Evolutionary conservation across 2,888 invertebrate genomes (phyloP).

Genomic region (Melanophora roralis): DNA sequence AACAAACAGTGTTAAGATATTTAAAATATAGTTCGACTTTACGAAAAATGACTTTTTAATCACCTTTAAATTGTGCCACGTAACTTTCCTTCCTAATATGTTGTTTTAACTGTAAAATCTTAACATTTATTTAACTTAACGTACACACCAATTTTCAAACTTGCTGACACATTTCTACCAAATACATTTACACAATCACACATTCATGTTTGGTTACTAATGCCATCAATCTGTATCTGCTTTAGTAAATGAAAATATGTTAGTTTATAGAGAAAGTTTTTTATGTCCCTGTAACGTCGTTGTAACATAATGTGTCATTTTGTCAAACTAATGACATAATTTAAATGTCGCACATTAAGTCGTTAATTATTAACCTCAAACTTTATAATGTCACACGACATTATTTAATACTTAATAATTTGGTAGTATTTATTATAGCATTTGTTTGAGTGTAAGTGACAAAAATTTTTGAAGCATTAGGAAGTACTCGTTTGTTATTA

Average conservation of each 20-base stretch:
- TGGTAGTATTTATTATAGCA: too few species aligned
- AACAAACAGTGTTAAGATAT: too few species aligned
- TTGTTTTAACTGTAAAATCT: neutral
- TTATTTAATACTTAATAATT: neutral
- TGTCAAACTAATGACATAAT: constrained; percentile 7
- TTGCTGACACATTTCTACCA: too few species aligned
- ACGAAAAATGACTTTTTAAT: too few species aligned
- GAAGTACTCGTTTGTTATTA: too few species aligned
- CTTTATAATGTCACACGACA: constrained; percentile 3
- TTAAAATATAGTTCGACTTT: too few species aligned
- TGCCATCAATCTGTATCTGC: neutral
- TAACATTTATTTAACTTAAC: neutral
- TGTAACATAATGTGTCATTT: neutral
- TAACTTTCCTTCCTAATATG: too few species aligned
- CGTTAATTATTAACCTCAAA: constrained; percentile 5
- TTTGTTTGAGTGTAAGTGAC: too few species aligned
- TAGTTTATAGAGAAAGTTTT: constrained; percentile 3
- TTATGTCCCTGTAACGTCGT: neutral
- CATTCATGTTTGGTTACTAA: neutral
- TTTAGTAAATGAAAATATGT: neutral
- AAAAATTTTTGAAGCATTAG: too few species aligned
- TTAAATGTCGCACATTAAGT: neutral
- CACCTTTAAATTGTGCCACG: neutral
- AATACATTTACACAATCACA: too few species aligned
- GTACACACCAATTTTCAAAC: too few species aligned